phyloP scores from a whole-genome alignment of 2,888 invertebrate genomes.

The Diogma glabrata region DNA sequence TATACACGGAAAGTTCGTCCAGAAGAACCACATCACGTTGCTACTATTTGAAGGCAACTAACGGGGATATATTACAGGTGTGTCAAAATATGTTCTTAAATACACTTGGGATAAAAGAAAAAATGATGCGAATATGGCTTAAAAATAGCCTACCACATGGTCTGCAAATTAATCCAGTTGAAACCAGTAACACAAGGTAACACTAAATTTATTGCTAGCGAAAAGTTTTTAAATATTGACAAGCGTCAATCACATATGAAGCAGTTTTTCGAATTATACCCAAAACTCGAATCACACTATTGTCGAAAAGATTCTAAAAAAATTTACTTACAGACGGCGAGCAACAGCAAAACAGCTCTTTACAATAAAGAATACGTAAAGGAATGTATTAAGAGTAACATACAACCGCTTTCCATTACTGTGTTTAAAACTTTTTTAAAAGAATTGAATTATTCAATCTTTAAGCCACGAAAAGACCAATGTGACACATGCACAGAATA shows the following conservation, averaged over 20 bases:
- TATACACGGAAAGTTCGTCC: neutral
- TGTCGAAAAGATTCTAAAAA: conserved; percentile 1
- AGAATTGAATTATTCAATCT: conserved; percentile 3
- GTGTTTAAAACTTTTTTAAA: neutral
- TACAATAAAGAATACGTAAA: conserved; percentile 6
- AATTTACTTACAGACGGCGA: conserved; percentile 1
- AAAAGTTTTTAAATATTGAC: conserved; percentile 7
- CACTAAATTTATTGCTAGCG: no score
- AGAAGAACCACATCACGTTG: conserved; percentile 2
- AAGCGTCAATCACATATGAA: conserved; percentile 1
- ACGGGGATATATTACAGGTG: conserved; percentile 10
- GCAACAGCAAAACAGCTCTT: neutral
- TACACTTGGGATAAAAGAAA: conserved; percentile 1
- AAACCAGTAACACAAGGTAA: conserved; percentile 6
- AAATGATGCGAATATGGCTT: neutral
- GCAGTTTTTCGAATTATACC: neutral
- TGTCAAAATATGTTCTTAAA: conserved; percentile 12
- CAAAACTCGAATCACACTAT: no score
- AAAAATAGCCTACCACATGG: neutral
- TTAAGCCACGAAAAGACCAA: conserved; percentile 10
- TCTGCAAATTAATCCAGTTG: neutral
- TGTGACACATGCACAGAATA: conserved; percentile 8
- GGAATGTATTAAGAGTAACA: neutral
- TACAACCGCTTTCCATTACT: no score
- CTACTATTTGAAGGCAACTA: neutral